Evolutionary conservation across 1,140 invertebrate species (phyloP), one percentile per base, ranked within the genome.

Genomic region (Drosophila kikkawai): DNA sequence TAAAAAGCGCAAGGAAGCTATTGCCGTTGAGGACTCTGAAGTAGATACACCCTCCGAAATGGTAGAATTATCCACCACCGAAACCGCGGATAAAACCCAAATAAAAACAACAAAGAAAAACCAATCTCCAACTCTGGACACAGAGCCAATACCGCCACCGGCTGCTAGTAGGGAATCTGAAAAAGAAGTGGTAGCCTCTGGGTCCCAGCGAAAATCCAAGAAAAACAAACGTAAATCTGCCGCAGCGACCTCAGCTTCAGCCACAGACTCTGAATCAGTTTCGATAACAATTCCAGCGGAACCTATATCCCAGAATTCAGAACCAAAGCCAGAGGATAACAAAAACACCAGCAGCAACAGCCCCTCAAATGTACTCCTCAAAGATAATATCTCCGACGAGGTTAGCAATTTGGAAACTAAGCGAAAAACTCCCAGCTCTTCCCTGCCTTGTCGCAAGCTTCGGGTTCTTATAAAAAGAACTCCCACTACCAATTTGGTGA

Each of bases 381-480:
- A 67, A 29, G 12, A 5, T 11, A 37, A 37, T 17, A 34, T n/a
- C 12, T 7, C 26, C 4, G 36, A 32, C 29, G 2, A 2, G 11
- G 34, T 7, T 15, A 26, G 7, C 1, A 12, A 29, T 17, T 29
- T 34, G 13, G 29, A 39, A n/a, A 37, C 9, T 29, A 26, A 13
- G 11, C 37, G 34, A 26, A 37, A 41, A 12, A 48, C 55, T 6
- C 50, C 68, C 12, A 61, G 51, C 34, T 37, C 50, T 42, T 32
- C 26, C 37, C 1, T 17, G 17, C 51, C 65, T 4, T 71, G 60
- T n/a, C 81, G 81, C 11, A 70, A 80, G n/a, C 39, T 83, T 12
- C 57, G 81, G 3, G 58, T 83, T 26, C 15, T 84, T 13, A 1
- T 83, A 6, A 84, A 76, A 8, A 70, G 56, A 60, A 61, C 60